A percentile compares a stretch with the other conserved stretches of the same genome.
Evolutionary conservation across 1,140 invertebrate genomes (phyloP).

Genomic region (Anoplophora glabripennis): DNA sequence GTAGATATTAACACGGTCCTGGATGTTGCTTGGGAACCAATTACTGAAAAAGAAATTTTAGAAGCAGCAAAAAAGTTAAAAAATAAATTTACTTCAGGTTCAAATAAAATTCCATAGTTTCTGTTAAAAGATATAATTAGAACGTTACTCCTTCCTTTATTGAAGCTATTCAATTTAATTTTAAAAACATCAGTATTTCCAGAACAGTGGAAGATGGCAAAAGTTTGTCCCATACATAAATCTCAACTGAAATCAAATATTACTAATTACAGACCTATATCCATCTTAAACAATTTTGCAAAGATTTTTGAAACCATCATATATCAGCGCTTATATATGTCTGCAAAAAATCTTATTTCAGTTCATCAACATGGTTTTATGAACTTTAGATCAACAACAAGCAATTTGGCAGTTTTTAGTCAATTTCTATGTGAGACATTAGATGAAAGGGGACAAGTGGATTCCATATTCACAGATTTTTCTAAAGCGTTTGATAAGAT

Average conservation of each 20-base stretch:
- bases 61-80: conserved; percentile 5
- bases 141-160: too few relatives aligned
- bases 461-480: conserved; percentile 14
- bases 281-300: conserved; percentile 3
- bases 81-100: conserved; percentile 4
- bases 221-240: conserved; percentile 17
- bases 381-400: conserved; percentile 9
- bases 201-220: conserved; percentile 12
- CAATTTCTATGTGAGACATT: conserved; percentile 16
- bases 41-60: conserved; percentile 6
- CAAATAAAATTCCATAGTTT: not conserved
- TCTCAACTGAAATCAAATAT: not conserved
- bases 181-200: conserved; percentile 7
- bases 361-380: conserved; percentile 15
- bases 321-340: not conserved
- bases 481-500: conserved; percentile 11
- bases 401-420: conserved; percentile 7
- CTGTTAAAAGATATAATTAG: not conserved
- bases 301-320: conserved; percentile 11
- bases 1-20: not conserved
- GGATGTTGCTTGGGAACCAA: not conserved
- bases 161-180: too few relatives aligned
- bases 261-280: conserved; percentile 13
- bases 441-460: conserved; percentile 1
- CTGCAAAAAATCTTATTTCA: conserved; percentile 2